These are phyloP conservation scores for Clarias macrocephalus DNA, from an alignment of 2,113 vertebrate species.

Conservation along the genomic window DNA sequence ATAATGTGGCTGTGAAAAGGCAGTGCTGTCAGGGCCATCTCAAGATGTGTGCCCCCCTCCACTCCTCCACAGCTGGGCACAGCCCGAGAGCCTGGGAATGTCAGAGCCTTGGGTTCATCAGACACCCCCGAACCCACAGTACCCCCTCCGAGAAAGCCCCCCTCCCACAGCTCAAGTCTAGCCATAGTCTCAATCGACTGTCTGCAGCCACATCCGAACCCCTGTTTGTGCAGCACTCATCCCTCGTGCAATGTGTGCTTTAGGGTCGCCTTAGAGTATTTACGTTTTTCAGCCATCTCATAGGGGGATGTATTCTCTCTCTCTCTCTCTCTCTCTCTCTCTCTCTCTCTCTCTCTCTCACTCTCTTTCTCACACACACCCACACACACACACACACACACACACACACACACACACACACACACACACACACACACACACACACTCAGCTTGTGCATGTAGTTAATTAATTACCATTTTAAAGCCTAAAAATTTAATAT, in stretches of 20 bases:
- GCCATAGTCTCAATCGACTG: slow-evolving; percentile 39
- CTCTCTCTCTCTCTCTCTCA: not conserved
- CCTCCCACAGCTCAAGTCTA: slow-evolving; percentile 47
- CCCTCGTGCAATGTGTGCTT: not conserved
- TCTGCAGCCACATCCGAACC: slow-evolving; percentile 6
- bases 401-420: not conserved
- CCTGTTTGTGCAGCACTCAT: not conserved
- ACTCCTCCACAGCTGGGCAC: slow-evolving; percentile 58
- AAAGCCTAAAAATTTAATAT: not conserved
- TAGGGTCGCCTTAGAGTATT: not conserved
- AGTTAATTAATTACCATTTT: not conserved
- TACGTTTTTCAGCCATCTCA: not conserved
- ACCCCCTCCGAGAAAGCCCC: slow-evolving; percentile 28
- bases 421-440: not conserved
- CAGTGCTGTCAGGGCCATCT: slow-evolving; percentile 75
- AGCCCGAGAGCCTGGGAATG: slow-evolving; percentile 67
- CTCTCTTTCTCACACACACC: not conserved
- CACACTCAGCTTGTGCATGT: not conserved
- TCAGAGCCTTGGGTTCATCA: slow-evolving; percentile 60
- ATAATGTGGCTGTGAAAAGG: slow-evolving; percentile 75
- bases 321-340: not conserved
- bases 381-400: not conserved
- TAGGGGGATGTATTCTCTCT: not conserved
- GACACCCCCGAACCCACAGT: slow-evolving; percentile 47
- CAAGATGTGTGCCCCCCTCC: slow-evolving; percentile 63